A percentile compares a stretch with the other conserved stretches of the same genome.
phyloP scores from a whole-genome alignment of 2,888 invertebrate genomes.

The Aspidapion aeneum region DNA sequence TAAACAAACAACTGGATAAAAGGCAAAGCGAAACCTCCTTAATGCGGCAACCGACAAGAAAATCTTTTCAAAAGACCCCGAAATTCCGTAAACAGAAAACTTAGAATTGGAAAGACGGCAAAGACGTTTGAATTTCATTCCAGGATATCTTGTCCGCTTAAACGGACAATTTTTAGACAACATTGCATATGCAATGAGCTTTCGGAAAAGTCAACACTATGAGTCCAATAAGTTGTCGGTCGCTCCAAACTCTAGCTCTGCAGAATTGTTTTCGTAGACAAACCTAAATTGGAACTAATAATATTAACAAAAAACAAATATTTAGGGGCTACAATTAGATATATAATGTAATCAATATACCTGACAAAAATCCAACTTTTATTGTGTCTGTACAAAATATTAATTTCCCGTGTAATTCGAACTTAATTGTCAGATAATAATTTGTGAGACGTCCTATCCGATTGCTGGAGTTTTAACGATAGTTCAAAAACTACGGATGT shows the following conservation, averaged over 20 bases:
- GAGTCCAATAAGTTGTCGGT: not conserved
- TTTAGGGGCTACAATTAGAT: too few species aligned
- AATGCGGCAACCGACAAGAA: not conserved
- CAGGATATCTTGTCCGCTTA: not conserved
- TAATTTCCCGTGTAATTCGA: too few species aligned
- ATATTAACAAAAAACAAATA: too few species aligned
- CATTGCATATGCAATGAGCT: not conserved
- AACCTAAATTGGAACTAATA: too few species aligned
- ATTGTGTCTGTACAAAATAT: too few species aligned
- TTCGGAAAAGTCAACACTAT: not conserved
- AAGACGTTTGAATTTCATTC: not conserved
- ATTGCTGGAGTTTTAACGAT: not conserved
- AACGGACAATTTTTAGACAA: not conserved
- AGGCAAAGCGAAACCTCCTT: not conserved
- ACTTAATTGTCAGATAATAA: not conserved
- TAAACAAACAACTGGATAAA: too few species aligned
- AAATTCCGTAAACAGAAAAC: not conserved
- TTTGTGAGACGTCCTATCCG: not conserved
- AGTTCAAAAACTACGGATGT: slow-evolving; percentile 1
- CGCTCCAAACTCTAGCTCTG: not conserved
- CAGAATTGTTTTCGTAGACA: not conserved
- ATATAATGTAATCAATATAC: too few species aligned
- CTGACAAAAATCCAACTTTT: too few species aligned
- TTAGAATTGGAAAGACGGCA: not conserved
- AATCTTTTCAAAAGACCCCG: not conserved